Conservation (phyloP, 2,113 vertebrate species). For the Coptodon bakossiorum region DNA sequence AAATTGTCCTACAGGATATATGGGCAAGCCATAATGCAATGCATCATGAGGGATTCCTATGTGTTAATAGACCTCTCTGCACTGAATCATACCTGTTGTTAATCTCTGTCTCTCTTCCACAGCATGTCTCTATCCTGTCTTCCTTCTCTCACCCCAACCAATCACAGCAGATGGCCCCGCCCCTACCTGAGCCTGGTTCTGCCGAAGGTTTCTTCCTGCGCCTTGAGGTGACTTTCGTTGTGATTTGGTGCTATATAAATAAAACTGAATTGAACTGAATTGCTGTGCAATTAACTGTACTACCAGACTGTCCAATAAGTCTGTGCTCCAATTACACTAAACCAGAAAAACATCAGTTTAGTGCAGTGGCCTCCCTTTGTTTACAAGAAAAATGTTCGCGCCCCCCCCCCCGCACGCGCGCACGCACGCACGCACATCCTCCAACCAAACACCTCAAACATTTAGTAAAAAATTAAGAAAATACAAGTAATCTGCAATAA, state of each 20-base stretch:
- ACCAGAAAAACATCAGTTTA: neutral
- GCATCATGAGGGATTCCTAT: neutral
- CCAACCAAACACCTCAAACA: too few relatives aligned
- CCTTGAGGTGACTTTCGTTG: rapidly evolving
- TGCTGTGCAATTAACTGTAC: neutral
- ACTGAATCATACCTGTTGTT: rapidly evolving
- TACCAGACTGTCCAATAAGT: neutral
- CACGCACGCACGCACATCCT: too few relatives aligned
- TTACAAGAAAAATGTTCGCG: too few relatives aligned
- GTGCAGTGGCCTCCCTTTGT: too few relatives aligned
- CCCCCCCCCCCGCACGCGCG: too few relatives aligned
- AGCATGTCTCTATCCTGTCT: neutral
- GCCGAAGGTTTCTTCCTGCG: neutral
- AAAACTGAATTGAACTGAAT: neutral
- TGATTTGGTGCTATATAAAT: rapidly evolving
- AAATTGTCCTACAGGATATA: neutral
- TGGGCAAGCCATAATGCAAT: neutral
- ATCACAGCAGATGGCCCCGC: neutral
- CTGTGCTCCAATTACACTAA: neutral
- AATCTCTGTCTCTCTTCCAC: neutral
- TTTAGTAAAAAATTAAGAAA: too few relatives aligned
- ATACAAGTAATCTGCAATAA: too few relatives aligned
- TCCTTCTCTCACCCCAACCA: neutral
- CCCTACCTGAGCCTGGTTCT: neutral
- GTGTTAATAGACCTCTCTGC: rapidly evolving